Base-by-base conservation (phyloP, 2,113 vertebrate genomes). In the Puntigrus tetrazona region DNA sequence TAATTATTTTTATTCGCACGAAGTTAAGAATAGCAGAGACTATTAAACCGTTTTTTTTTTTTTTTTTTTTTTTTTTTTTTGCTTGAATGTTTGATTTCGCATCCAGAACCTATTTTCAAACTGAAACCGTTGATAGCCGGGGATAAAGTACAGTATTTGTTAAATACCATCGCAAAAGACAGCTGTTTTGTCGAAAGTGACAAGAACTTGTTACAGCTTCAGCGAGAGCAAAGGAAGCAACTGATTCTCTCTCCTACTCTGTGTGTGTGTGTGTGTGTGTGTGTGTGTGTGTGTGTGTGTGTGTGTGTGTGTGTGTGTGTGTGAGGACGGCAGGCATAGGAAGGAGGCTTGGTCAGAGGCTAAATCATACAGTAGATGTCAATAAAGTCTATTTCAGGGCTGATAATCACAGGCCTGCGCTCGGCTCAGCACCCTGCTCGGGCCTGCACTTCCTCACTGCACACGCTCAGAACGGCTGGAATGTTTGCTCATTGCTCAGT, bases 301-400 rank as follows among this genome's bases (percentile, higher is more conserved):
- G 29, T 59, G 29, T 50, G 70, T n/a, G 34, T 16, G 8, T 34
- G 72, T 74, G 74, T 59, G n/a, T 73, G 43, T 10, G 29, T 47
- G 25, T 22, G 29, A 74, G 72, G 36, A 43, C 43, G 16, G 4
- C 41, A 80, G 78, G 41, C 78, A 65, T 67, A 65, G 25, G 25
- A 80, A 18, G 0, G 18, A 80, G 59, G 38, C 18, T 47, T 67
- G 38, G 78, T 67, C 36, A 83, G 45, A 72, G 43, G 22, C 59
- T 47, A 75, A 74, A 76, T 75, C 38, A 83, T 47, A 83, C 25
- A 83, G 52, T 61, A 61, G 70, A 41, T 59, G 65, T 76, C 67
- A 63, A 67, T 81, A 82, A 81, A 85, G 47, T 14, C 70, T 86
- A 75, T 78, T 84, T 84, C 25, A 78, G 63, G 45, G n/a, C 74